A percentile compares a stretch with the other conserved stretches of the same genome.
Evolutionary conservation across 2,797 vertebrate species (phyloP).

Genomic region (Pyrocephalus nanus): DNA sequence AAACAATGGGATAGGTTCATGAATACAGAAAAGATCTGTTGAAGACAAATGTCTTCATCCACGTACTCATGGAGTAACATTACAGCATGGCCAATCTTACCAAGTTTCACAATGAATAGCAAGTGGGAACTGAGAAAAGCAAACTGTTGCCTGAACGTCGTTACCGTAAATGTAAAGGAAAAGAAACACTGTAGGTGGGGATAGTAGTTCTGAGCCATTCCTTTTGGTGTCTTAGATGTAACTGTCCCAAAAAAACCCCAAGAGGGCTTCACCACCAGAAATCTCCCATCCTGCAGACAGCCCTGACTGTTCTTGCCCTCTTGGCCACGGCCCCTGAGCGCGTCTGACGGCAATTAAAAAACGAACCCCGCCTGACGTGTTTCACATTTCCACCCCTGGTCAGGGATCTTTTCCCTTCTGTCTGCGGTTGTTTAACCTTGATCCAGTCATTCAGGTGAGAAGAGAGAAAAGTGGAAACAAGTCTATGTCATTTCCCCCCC

Average conservation of each 20-base stretch:
- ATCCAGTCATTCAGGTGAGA: slow-evolving; percentile 42
- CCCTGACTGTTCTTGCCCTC: not conserved
- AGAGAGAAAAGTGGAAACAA: slow-evolving; percentile 26
- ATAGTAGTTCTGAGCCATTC: slow-evolving; percentile 66
- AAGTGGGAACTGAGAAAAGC: slow-evolving; percentile 69
- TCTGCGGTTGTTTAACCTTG: slow-evolving; percentile 25
- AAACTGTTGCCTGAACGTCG: slow-evolving; percentile 52
- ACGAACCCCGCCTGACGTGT: not conserved
- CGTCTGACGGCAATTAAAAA: not conserved
- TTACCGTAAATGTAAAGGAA: slow-evolving; percentile 77
- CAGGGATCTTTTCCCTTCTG: slow-evolving; percentile 30
- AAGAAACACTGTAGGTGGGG: slow-evolving; percentile 76
- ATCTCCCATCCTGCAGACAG: not conserved
- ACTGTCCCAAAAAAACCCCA: slow-evolving; percentile 64
- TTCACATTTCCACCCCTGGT: slow-evolving; percentile 52
- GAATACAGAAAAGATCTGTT: not conserved
- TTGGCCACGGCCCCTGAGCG: not conserved
- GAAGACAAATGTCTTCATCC: slow-evolving; percentile 53
- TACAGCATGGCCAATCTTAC: slow-evolving; percentile 53
- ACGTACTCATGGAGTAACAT: slow-evolving; percentile 34
- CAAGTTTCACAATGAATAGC: slow-evolving; percentile 75
- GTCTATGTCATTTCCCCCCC: not conserved
- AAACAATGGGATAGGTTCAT: not conserved
- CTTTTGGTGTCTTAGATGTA: slow-evolving; percentile 53
- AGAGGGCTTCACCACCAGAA: slow-evolving; percentile 40